These are phyloP conservation scores for Pandemis heparana DNA, from an alignment of 2,888 invertebrate genomes.

Conservation along the genomic window DNA sequence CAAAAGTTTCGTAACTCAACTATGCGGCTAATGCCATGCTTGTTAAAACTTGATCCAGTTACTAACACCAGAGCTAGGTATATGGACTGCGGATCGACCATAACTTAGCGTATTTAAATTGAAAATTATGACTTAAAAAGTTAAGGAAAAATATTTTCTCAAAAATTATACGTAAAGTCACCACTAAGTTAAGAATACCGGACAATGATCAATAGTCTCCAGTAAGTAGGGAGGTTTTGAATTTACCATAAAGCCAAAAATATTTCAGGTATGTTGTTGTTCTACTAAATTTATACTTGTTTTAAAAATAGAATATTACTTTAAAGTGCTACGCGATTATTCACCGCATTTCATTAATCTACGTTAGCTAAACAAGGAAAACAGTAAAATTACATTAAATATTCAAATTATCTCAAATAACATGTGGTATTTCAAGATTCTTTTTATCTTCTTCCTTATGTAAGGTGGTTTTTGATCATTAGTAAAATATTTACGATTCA, in stretches of 20 bases:
- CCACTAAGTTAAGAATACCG: too few species aligned
- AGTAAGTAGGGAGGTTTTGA: too few species aligned
- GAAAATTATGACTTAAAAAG: too few species aligned
- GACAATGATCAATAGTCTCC: too few species aligned
- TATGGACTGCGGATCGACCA: not conserved
- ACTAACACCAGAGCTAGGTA: not conserved
- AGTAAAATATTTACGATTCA: not conserved
- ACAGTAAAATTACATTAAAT: not conserved
- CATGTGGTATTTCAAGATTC: not conserved
- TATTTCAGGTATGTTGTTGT: too few species aligned
- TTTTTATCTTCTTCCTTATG: not conserved
- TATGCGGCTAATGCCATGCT: slow-evolving; percentile 50
- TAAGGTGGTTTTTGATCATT: not conserved
- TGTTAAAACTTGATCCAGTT: slow-evolving; percentile 51
- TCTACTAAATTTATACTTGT: too few species aligned
- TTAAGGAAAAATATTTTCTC: too few species aligned
- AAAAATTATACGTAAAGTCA: too few species aligned
- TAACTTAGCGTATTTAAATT: not conserved
- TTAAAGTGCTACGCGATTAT: too few species aligned
- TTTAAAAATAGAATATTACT: too few species aligned
- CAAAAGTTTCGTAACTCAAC: slow-evolving; percentile 53
- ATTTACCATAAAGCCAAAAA: not conserved
- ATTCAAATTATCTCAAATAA: not conserved
- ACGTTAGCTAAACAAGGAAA: not conserved
- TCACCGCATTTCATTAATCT: not conserved